Evolutionary conservation across 2,888 invertebrate genomes (phyloP), one percentile per base, ranked within the genome.

Genomic region (Xanthia icteritia): DNA sequence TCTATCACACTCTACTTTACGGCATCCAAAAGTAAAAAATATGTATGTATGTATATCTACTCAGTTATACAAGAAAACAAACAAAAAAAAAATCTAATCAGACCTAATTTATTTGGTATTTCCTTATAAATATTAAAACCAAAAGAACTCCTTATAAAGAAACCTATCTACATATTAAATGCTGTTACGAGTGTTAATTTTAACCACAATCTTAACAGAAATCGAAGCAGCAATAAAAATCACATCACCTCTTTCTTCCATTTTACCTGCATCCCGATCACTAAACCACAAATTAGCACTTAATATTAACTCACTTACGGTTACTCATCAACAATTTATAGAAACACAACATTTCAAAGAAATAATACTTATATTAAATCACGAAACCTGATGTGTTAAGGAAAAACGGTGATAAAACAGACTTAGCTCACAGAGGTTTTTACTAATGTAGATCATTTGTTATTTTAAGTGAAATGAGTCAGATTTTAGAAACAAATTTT

Each of bases 341-440:
- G 63, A 72, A 82, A 77, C 61, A 63, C 36, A 54, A 63, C 61
- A 48, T 23, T 84, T 84, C 83, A 81, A 77, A 70, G 84, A 83
- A 83, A 73, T 0, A 45, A 15, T 31, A 76, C 39, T 60, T 8
- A n/a, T 70, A 23, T 51, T 9, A 51, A 51, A 51, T 69, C 75
- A 75, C 77, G 39, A 51, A 39, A 36, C 15, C 45, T 69, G 78
- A 79, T 42, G 67, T 45, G 42, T 58, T 73, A 4, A 84, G 82
- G 84, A 76, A 83, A 84, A 83, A 20, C 0, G 1, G 15, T 11
- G 9, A 48, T 70, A 72, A 76, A 76, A 79, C 6, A 0, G 9
- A 56, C 15, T 63, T 36, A 51, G 56, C 4, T 64, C 64, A 8
- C 5, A 36, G n/a, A n/a, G 60, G 51, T 66, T 83, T 63, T 54